Percentiles rank a stretch among this genome's conserved stretches.
phyloP scores from a whole-genome alignment of 2,113 vertebrate species.

The Pygathrix nemaeus region DNA sequence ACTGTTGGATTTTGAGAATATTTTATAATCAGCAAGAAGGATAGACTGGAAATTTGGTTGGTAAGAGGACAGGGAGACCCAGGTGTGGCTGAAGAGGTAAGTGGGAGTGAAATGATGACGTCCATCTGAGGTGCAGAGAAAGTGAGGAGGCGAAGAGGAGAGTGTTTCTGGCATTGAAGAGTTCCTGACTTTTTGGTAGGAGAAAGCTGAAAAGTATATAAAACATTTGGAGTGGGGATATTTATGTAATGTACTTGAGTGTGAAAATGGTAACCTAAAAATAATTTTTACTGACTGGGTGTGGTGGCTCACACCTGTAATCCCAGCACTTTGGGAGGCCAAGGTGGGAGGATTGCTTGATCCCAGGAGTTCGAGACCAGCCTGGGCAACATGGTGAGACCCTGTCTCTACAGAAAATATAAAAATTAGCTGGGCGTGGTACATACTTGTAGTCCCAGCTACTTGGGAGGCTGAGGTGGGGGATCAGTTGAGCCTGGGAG shows the following conservation, averaged over 20 bases:
- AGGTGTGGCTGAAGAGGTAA: background rate
- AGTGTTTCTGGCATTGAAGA: background rate
- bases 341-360: too few species aligned
- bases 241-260: background rate
- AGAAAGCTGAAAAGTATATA: background rate
- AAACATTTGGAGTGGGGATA: background rate
- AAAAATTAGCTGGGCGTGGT: too few species aligned
- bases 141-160: background rate
- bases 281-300: background rate
- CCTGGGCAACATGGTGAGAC: too few species aligned
- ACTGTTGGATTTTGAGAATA: background rate
- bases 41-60: background rate
- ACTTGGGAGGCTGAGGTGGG: too few species aligned
- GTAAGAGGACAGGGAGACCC: background rate
- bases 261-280: background rate
- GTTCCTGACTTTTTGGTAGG: background rate
- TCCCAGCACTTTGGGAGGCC: too few species aligned
- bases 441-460: too few species aligned
- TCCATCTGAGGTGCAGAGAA: too few species aligned
- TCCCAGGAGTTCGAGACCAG: too few species aligned
- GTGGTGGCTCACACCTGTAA: too few species aligned
- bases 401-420: too few species aligned
- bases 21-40: background rate
- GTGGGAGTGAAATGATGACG: background rate
- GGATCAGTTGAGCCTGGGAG: too few species aligned